These are phyloP conservation scores for Ormyrus labotus DNA, from an alignment of 2,888 invertebrate species.

Conservation along the genomic window DNA sequence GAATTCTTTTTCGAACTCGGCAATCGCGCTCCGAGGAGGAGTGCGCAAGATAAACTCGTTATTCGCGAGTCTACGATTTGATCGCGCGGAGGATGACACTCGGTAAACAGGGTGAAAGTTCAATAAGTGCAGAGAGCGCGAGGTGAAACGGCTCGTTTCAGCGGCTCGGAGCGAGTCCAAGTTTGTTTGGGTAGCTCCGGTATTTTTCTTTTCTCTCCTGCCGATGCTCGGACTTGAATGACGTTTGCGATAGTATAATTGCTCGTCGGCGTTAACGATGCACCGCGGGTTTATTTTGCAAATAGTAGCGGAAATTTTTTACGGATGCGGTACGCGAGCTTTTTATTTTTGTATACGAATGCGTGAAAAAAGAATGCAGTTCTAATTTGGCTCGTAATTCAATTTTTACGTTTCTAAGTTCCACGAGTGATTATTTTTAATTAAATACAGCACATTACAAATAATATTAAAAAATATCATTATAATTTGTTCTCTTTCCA, in stretches of 20 bases:
- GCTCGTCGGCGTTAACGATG: background rate
- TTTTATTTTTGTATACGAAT: too few relatives aligned
- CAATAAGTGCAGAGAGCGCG: slow-evolving; percentile 60
- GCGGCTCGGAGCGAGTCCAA: too few relatives aligned
- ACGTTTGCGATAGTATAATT: background rate
- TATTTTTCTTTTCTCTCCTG: slow-evolving; percentile 6
- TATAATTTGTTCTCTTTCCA: too few relatives aligned
- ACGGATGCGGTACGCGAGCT: too few relatives aligned
- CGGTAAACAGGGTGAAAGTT: slow-evolving; percentile 62
- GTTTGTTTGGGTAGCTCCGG: too few relatives aligned
- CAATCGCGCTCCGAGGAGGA: slow-evolving; percentile 9
- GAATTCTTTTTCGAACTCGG: too few relatives aligned
- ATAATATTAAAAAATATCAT: too few relatives aligned
- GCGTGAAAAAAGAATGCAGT: too few relatives aligned
- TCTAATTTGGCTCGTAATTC: too few relatives aligned
- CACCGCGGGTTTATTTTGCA: background rate
- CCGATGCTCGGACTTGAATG: background rate
- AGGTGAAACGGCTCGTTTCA: background rate
- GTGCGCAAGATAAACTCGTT: slow-evolving; percentile 65
- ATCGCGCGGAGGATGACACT: slow-evolving; percentile 60
- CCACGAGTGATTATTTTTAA: too few relatives aligned
- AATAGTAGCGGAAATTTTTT: background rate
- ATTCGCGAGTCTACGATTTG: slow-evolving; percentile 62
- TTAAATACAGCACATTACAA: too few relatives aligned
- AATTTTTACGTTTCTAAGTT: too few relatives aligned